Conservation (phyloP, 2,113 vertebrate species). For the Myrmecobius fasciatus region DNA sequence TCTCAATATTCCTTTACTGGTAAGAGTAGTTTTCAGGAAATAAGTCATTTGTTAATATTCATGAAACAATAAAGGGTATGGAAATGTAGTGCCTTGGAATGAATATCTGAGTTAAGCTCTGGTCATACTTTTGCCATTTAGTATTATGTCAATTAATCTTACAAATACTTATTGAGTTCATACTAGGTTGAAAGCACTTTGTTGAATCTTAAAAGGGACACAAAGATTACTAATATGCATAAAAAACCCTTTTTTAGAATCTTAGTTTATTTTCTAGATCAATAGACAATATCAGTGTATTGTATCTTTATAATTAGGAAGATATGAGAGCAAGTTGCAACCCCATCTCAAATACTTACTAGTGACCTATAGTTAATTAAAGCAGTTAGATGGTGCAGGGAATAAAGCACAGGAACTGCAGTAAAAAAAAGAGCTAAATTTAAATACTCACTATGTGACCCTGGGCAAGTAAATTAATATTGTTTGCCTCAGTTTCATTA, state of each 20-base stretch:
- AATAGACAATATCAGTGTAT: background rate
- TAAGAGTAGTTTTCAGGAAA: background rate
- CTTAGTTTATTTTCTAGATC: background rate
- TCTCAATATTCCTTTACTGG: background rate
- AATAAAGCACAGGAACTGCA: too few species aligned
- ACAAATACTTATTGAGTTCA: background rate
- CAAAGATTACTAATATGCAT: background rate
- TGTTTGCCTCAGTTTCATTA: too few species aligned
- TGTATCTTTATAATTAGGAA: background rate
- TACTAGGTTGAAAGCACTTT: background rate
- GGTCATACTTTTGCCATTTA: background rate
- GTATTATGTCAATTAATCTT: background rate
- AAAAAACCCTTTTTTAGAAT: background rate
- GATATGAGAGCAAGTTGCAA: background rate
- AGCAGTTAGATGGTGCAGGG: too few species aligned
- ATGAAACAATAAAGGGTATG: background rate
- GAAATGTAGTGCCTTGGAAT: background rate
- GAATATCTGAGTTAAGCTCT: background rate
- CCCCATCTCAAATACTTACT: too few species aligned
- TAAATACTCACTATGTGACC: too few species aligned
- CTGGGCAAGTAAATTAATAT: too few species aligned
- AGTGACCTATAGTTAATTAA: too few species aligned
- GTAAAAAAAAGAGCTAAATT: too few species aligned
- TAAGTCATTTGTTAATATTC: background rate
- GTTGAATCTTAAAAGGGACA: background rate